Evolutionary conservation across 2,797 vertebrate genomes (phyloP).

Genomic region (Acrossocheilus fasciatus): DNA sequence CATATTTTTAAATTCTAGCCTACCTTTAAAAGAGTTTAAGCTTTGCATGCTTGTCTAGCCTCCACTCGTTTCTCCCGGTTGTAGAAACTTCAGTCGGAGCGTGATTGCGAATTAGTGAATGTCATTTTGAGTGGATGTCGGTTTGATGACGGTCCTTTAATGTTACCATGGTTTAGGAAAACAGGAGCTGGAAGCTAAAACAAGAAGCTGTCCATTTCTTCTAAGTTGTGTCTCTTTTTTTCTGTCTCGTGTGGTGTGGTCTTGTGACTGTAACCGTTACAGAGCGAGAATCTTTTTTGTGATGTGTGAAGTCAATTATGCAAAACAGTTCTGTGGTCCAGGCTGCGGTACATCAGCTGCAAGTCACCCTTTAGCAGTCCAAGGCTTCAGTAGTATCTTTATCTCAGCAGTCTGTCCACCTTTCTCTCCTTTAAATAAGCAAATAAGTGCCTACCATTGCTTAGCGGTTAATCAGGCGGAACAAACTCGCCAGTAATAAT

Average conservation of each 20-base stretch:
- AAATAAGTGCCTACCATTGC: constrained; percentile 33
- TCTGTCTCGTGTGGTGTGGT: background rate
- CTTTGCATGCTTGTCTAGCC: background rate
- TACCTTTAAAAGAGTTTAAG: background rate
- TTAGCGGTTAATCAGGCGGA: constrained; percentile 41
- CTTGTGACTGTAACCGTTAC: constrained; percentile 25
- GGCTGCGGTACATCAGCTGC: constrained; percentile 40
- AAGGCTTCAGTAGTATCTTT: constrained; percentile 30
- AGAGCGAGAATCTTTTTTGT: constrained; percentile 37
- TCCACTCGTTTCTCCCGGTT: background rate
- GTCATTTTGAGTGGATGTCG: background rate
- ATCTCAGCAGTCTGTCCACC: constrained; percentile 37
- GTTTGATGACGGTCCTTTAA: background rate
- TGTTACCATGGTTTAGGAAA: constrained; percentile 20
- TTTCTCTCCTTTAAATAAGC: constrained; percentile 45
- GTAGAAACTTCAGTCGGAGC: background rate
- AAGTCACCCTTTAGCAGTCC: constrained; percentile 24
- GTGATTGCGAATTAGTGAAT: constrained; percentile 13
- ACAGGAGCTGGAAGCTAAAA: constrained; percentile 3
- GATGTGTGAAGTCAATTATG: constrained; percentile 50
- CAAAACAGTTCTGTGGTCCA: constrained; percentile 39
- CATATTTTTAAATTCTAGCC: background rate
- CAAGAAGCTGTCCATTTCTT: constrained; percentile 21
- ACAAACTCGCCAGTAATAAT: constrained; percentile 20
- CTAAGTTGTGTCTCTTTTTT: background rate